Evolutionary conservation across 1,140 invertebrate genomes (phyloP), one percentile per base, ranked within the genome.

Genomic region (Drosophila bocki): DNA sequence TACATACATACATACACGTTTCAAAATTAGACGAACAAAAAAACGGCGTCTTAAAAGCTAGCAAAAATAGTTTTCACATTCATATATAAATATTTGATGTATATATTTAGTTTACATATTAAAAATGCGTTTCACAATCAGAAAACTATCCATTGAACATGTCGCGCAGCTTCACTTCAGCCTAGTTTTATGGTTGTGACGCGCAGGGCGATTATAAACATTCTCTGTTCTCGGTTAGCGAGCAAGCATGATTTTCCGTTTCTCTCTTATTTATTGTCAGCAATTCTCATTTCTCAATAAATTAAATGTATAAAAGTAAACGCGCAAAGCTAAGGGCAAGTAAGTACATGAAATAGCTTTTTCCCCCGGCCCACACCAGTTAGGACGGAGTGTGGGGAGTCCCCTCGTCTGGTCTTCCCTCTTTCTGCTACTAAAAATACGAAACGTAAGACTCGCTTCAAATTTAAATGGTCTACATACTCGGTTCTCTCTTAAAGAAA

Each of bases 181-280:
- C 1, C 35, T 39, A 22, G 47, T 45, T 56, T 54, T 45, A 22
- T 56, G 39, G 33, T 45, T 70, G 47, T 67, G 22, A 44, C 19
- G 9, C 47, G 37, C 62, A 39, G 22, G 17, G 41, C 60, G 58
- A 29, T 41, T 61, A 67, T 78, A 47, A 56, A 72, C 68, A 15
- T 56, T 48, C 39, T 29, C 29, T 17, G 53, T 41, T 57, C 54
- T 57, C 54, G 19, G 41, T 74, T 62, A 41, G 54, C 53, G 47
- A 64, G 58, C 59, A 60, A 69, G 63, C 45, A 50, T n/a, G 26
- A 39, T 59, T 19, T 39, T 37, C 37, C 54, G 15, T 75, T 47
- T 32, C 50, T 37, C 44, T 41, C 53, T 44, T 72, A 86, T 57
- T 85, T 86, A 86, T 86, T 86, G 82, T 86, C 82, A 87, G 82